These are phyloP conservation scores for Pipistrellus pygmaeus DNA, from an alignment of 2,797 vertebrate genomes.

Conservation along the genomic window DNA sequence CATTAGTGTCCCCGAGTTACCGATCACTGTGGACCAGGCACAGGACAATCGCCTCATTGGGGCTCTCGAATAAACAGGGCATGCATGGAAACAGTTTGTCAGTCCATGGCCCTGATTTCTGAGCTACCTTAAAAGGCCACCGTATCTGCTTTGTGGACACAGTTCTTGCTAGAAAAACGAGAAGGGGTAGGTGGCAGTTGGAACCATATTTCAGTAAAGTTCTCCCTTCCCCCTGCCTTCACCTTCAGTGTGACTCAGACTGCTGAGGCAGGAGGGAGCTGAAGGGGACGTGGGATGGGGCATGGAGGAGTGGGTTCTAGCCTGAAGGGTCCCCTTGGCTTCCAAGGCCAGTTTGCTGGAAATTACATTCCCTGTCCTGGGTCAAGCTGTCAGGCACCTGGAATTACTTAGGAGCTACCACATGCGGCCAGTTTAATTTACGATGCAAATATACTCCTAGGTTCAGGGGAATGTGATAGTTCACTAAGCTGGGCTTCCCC, in stretches of 20 bases:
- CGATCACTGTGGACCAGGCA: slow-evolving; percentile 81
- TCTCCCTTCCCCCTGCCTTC: neutral
- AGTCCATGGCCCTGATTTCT: slow-evolving; percentile 80
- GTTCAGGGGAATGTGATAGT: slow-evolving; percentile 40
- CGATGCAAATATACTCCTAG: slow-evolving; percentile 9
- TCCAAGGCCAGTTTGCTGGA: slow-evolving; percentile 58
- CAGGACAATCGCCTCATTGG: slow-evolving; percentile 85
- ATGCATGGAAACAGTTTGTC: slow-evolving; percentile 85
- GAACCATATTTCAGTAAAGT: neutral
- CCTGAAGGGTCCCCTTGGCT: neutral
- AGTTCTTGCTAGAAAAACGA: slow-evolving; percentile 81
- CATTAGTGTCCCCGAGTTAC: slow-evolving; percentile 84
- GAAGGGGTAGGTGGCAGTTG: neutral
- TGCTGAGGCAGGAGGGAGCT: neutral
- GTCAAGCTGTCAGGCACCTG: slow-evolving; percentile 67
- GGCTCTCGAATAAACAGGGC: slow-evolving; percentile 76
- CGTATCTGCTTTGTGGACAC: slow-evolving; percentile 81
- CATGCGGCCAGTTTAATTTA: slow-evolving; percentile 66
- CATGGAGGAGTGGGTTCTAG: neutral
- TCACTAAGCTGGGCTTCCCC: neutral
- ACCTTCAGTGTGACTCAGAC: neutral
- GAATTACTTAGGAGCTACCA: slow-evolving; percentile 52
- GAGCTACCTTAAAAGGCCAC: slow-evolving; percentile 78
- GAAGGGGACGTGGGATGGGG: neutral
- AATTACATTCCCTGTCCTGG: slow-evolving; percentile 53